A percentile compares a stretch with the other conserved stretches of the same genome.
These are phyloP conservation scores for Charanyca ferruginea DNA, from an alignment of 2,888 invertebrate species.

Conservation along the genomic window DNA sequence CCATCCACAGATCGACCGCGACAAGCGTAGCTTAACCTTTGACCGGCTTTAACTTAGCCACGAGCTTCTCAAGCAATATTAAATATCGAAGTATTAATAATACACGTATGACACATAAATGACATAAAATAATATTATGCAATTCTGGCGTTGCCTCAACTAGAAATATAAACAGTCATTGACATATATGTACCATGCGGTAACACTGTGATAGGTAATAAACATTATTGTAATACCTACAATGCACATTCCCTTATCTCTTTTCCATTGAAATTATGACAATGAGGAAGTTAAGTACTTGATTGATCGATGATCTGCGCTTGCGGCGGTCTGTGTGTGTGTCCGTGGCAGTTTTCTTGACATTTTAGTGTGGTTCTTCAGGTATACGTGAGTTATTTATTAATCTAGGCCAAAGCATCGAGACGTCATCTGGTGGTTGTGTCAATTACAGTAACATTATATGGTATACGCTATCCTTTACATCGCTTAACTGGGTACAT, in stretches of 20 bases:
- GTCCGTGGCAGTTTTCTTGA: background rate
- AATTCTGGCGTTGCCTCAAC: conserved; percentile 22
- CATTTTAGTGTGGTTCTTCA: too few relatives aligned
- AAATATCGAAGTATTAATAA: background rate
- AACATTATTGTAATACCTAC: background rate
- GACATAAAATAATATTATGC: conserved; percentile 27
- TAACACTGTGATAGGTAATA: conserved; percentile 9
- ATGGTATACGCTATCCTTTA: too few relatives aligned
- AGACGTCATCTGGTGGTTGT: too few relatives aligned
- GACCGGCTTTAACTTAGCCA: too few relatives aligned
- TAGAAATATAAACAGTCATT: conserved; percentile 15
- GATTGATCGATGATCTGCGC: background rate
- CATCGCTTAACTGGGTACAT: too few relatives aligned
- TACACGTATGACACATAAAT: conserved; percentile 29
- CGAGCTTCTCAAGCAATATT: background rate
- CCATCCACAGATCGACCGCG: too few relatives aligned
- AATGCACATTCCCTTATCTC: conserved; percentile 8
- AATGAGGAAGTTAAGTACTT: background rate
- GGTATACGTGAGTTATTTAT: too few relatives aligned
- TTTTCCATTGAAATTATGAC: conserved; percentile 6
- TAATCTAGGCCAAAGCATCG: too few relatives aligned
- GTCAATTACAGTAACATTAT: too few relatives aligned
- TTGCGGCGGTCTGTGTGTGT: background rate
- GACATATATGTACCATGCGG: conserved; percentile 16
- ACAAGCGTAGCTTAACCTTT: too few relatives aligned